Conservation (phyloP, 2,113 vertebrate species). For the Lamprologus tigripictilis region DNA sequence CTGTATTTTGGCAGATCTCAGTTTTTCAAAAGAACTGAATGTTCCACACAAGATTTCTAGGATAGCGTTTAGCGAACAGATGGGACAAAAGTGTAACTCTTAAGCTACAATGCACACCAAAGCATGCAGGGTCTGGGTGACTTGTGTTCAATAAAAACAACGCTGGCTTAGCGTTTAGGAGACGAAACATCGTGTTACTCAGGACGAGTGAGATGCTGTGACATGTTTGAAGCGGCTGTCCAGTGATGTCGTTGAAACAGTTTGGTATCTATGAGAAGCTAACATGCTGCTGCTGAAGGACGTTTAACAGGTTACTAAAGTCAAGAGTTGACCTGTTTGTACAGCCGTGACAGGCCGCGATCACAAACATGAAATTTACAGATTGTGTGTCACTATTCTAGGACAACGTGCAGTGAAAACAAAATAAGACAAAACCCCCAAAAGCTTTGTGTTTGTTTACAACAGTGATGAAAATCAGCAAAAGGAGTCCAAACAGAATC, state of each 20-base stretch:
- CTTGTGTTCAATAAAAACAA: background rate
- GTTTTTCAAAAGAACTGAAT: background rate
- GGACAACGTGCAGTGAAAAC: fast-evolving
- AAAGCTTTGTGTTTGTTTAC: background rate
- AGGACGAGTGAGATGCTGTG: background rate
- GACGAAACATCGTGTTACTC: fast-evolving
- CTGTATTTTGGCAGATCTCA: background rate
- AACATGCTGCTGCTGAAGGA: background rate
- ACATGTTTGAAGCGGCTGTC: fast-evolving
- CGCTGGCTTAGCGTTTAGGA: fast-evolving
- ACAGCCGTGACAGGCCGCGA: fast-evolving
- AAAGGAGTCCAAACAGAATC: background rate
- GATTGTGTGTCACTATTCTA: fast-evolving
- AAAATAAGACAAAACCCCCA: fast-evolving
- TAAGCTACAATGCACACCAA: background rate
- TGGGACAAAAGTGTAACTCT: background rate
- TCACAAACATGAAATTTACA: background rate
- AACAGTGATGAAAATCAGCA: background rate
- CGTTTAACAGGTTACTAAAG: background rate
- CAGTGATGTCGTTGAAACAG: background rate
- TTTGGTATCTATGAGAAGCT: background rate
- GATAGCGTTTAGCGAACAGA: background rate
- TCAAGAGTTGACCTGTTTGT: fast-evolving
- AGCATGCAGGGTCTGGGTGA: background rate
- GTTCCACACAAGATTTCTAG: background rate